Conservation (phyloP, 2,113 vertebrate species). For the Meleagris gallopavo region DNA sequence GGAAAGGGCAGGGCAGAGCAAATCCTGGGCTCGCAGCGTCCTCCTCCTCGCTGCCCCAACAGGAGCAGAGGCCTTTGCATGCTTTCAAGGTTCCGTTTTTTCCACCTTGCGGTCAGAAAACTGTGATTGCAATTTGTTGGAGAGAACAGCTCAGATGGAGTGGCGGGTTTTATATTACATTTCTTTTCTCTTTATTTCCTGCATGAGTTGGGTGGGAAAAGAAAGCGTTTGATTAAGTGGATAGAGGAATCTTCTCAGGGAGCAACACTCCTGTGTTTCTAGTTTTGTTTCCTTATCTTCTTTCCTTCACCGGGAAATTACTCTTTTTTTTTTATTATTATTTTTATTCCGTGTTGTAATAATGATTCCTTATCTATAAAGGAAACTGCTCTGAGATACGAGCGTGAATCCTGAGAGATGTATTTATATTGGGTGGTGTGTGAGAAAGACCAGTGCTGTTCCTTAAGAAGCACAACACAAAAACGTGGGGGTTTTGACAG, state of each 20-base stretch:
- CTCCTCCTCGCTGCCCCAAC: slow-evolving; percentile 38
- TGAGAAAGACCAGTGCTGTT: background rate
- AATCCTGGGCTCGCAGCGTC: slow-evolving; percentile 40
- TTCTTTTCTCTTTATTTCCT: background rate
- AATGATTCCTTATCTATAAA: background rate
- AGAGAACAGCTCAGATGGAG: background rate
- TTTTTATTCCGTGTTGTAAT: background rate
- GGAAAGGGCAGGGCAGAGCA: slow-evolving; percentile 80
- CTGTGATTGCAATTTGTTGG: background rate
- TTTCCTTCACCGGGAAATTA: background rate
- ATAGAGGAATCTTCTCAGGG: background rate
- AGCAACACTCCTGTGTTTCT: background rate
- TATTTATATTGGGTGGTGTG: background rate
- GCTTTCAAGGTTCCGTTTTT: slow-evolving; percentile 39
- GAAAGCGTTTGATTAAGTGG: background rate
- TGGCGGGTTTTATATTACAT: background rate
- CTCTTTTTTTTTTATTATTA: background rate
- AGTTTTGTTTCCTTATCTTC: background rate
- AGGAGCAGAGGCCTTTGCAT: slow-evolving; percentile 63
- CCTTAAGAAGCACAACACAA: background rate
- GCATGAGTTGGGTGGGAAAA: background rate
- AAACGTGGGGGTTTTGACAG: background rate
- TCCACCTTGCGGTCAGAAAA: slow-evolving; percentile 2
- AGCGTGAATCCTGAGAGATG: background rate
- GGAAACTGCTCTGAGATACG: background rate